Percentiles rank a stretch among this genome's conserved stretches.
These are phyloP conservation scores for Ophioninae sp. DNA, from an alignment of 2,888 invertebrate genomes.

Conservation along the genomic window DNA sequence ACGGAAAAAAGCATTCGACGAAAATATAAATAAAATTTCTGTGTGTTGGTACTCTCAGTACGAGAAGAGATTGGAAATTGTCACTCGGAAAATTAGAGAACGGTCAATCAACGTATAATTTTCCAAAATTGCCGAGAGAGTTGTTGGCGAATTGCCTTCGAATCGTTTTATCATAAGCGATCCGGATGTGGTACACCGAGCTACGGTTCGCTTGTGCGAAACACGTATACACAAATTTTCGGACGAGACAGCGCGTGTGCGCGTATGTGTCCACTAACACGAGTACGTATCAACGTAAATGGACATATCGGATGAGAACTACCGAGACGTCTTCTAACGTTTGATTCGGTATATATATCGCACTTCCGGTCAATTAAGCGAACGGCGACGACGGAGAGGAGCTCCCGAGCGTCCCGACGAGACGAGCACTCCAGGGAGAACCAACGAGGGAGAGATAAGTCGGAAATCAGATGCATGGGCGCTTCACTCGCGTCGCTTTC, in stretches of 20 bases:
- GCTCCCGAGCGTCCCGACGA: constrained; percentile 17
- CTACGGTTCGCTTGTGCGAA: background rate
- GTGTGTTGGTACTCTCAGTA: background rate
- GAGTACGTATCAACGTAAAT: background rate
- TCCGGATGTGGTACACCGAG: constrained; percentile 30
- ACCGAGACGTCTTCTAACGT: constrained; percentile 57
- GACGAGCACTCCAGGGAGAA: constrained; percentile 40
- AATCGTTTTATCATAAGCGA: constrained; percentile 48
- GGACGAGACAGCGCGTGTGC: no score
- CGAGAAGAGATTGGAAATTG: background rate
- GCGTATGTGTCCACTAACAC: background rate
- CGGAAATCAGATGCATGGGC: constrained; percentile 61
- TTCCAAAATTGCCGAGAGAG: constrained; percentile 40
- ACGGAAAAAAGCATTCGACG: background rate
- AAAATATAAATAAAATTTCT: background rate
- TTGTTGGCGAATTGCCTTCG: constrained; percentile 42
- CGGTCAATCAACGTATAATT: constrained; percentile 35
- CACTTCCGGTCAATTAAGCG: constrained; percentile 66
- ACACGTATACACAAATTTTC: no score
- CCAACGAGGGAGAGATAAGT: constrained; percentile 59
- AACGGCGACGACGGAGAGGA: constrained; percentile 58
- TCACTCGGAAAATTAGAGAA: constrained; percentile 18
- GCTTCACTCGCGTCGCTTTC: constrained; percentile 43
- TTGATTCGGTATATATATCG: constrained; percentile 51
- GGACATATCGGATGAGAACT: constrained; percentile 16